phyloP scores from a whole-genome alignment of 2,888 invertebrate genomes.

The Drosophila sordidapex region DNA sequence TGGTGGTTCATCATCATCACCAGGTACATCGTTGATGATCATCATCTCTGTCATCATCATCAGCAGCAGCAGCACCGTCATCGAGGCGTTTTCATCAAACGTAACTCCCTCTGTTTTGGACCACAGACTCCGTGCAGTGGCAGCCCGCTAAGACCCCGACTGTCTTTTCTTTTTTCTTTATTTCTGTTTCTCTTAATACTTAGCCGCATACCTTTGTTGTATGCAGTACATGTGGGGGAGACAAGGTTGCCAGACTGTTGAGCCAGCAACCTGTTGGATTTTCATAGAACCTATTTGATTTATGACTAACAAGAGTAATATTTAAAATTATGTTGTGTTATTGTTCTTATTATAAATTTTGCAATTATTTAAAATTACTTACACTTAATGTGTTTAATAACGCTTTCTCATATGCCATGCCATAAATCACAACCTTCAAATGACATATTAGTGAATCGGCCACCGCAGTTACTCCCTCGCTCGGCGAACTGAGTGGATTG shows the following conservation, averaged over 20 bases:
- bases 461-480: slow-evolving; percentile 41
- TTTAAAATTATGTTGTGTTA: background rate
- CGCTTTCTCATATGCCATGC: too few species aligned
- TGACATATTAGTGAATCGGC: slow-evolving; percentile 9
- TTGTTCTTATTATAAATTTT: background rate
- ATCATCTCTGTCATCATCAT: slow-evolving; percentile 31
- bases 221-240: slow-evolving; percentile 33
- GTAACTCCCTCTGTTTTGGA: slow-evolving; percentile 54
- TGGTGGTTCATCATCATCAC: slow-evolving; percentile 47
- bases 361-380: background rate
- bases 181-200: slow-evolving; percentile 45
- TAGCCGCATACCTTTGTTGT: slow-evolving; percentile 61
- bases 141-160: slow-evolving; percentile 56
- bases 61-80: slow-evolving; percentile 27
- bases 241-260: slow-evolving; percentile 64
- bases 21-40: slow-evolving; percentile 16
- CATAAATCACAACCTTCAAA: slow-evolving; percentile 7
- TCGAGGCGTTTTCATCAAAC: slow-evolving; percentile 50
- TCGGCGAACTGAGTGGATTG: slow-evolving; percentile 7
- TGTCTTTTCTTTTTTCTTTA: slow-evolving; percentile 33
- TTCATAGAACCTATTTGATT: background rate
- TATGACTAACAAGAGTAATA: background rate
- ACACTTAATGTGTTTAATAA: background rate
- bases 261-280: slow-evolving; percentile 17
- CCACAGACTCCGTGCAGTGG: slow-evolving; percentile 37